These are phyloP conservation scores for Papilio demoleus DNA, from an alignment of 2,888 invertebrate species.

Conservation along the genomic window DNA sequence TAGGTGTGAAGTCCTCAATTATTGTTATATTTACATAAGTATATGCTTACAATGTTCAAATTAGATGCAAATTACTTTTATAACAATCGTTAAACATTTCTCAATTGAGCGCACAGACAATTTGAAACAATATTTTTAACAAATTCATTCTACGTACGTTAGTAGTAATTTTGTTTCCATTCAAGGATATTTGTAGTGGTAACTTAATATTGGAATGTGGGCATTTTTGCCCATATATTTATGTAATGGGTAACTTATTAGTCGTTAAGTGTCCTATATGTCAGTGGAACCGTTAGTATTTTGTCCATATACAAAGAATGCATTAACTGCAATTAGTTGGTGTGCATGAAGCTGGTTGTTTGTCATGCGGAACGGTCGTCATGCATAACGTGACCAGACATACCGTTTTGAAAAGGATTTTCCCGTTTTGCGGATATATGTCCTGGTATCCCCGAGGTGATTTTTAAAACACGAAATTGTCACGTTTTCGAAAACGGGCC, in stretches of 20 bases:
- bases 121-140: neutral
- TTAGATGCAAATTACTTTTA: conserved; percentile 11
- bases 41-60: neutral
- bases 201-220: neutral
- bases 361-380: conserved; percentile 15
- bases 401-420: too few relatives aligned
- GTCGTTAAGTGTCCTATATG: neutral
- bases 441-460: too few relatives aligned
- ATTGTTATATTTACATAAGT: neutral
- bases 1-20: neutral
- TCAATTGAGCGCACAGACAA: neutral
- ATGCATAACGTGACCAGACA: too few relatives aligned
- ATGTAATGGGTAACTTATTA: neutral
- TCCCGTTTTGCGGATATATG: too few relatives aligned
- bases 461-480: too few relatives aligned
- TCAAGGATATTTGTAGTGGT: neutral
- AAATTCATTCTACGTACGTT: too few relatives aligned
- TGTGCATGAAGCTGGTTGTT: neutral
- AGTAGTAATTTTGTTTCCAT: too few relatives aligned
- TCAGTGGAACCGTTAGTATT: conserved; percentile 23
- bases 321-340: conserved; percentile 30
- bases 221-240: neutral
- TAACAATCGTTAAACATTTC: neutral
- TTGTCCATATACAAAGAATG: conserved; percentile 32
- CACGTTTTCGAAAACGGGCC: too few relatives aligned